Conservation (phyloP, 2,888 invertebrate genomes). For the Clitarchus hookeri region DNA sequence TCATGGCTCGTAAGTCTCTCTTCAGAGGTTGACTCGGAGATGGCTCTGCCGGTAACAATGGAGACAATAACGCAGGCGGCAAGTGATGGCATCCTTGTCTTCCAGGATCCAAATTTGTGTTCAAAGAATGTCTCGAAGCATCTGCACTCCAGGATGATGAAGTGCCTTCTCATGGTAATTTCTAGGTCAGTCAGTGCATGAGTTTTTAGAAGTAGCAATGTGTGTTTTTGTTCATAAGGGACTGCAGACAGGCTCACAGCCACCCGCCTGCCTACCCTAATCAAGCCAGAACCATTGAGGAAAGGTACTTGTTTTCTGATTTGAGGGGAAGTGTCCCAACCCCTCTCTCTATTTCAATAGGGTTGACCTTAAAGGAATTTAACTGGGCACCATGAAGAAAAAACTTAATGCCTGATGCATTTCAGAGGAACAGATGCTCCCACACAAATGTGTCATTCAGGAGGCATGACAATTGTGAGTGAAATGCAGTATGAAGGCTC, state of each 20-base stretch:
- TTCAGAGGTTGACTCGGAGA: too few relatives aligned
- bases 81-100: too few relatives aligned
- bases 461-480: neutral
- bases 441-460: neutral
- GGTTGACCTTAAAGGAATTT: neutral
- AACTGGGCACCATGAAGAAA: neutral
- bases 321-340: neutral
- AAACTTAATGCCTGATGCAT: neutral
- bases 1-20: too few relatives aligned
- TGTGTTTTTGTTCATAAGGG: neutral
- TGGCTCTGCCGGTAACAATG: too few relatives aligned
- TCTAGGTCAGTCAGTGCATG: neutral
- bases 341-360: neutral
- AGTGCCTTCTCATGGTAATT: neutral
- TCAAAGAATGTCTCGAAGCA: too few relatives aligned
- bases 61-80: too few relatives aligned
- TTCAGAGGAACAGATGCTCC: neutral
- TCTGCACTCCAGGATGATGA: neutral
- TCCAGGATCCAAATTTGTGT: too few relatives aligned
- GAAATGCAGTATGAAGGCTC: neutral
- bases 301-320: neutral
- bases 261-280: neutral
- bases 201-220: neutral
- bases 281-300: neutral
- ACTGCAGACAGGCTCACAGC: neutral